Conservation (phyloP, 2,113 vertebrate genomes). For the Python bivittatus region DNA sequence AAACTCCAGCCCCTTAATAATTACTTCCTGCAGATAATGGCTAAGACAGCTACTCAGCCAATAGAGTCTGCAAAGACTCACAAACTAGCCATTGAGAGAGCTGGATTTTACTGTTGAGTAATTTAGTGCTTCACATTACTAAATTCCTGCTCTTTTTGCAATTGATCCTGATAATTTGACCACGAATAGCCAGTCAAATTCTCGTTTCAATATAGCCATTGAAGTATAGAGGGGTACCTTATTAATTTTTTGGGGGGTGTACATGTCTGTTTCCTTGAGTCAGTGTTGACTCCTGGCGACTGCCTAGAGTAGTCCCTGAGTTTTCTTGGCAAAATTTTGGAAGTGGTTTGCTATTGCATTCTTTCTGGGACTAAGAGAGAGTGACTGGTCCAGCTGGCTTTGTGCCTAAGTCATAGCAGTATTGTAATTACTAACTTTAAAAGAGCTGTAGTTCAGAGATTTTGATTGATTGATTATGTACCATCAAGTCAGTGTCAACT, state of each 20-base stretch:
- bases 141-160: not conserved
- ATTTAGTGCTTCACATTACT: not conserved
- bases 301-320: not conserved
- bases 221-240: not conserved
- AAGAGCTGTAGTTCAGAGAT: not conserved
- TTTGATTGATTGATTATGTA: not conserved
- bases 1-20: not conserved
- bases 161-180: not conserved
- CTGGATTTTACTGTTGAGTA: not conserved
- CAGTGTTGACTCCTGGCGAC: not conserved
- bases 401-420: not conserved
- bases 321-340: not conserved
- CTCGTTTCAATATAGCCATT: not conserved
- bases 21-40: not conserved
- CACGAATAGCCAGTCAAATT: not conserved
- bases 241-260: not conserved
- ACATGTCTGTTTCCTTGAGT: too few species aligned
- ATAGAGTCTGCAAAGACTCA: not conserved
- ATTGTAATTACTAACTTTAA: not conserved
- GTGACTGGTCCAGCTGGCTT: not conserved
- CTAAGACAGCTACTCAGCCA: not conserved
- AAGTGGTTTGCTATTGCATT: not conserved
- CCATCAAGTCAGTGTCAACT: too few species aligned
- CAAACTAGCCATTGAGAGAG: not conserved
- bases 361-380: not conserved